Percentiles rank a stretch among this genome's conserved stretches.
These are phyloP conservation scores for Brienomyrus longianalis DNA, from an alignment of 2,113 vertebrate genomes.

Conservation along the genomic window DNA sequence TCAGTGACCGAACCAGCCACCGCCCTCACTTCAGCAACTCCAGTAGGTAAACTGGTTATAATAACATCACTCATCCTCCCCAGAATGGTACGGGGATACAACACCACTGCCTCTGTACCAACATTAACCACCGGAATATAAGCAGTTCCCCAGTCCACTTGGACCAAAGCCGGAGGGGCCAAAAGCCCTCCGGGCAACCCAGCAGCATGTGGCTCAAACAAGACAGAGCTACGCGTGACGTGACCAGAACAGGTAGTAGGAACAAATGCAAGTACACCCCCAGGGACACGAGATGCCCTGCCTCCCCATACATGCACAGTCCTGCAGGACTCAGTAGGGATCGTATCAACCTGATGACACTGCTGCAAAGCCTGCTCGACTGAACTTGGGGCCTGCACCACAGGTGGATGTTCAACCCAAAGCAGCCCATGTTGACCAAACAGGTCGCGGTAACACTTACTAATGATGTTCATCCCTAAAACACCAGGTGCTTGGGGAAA, in stretches of 20 bases:
- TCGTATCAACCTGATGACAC: no score
- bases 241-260: not conserved
- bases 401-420: not conserved
- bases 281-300: not conserved
- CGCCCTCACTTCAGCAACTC: no score
- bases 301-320: not conserved
- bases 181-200: not conserved
- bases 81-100: no score
- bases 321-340: no score
- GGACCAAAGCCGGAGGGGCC: not conserved
- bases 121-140: slow-evolving; percentile 15
- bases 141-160: not conserved
- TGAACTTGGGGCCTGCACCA: not conserved
- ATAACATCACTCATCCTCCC: no score
- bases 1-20: no score
- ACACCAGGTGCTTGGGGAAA: not conserved
- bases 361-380: no score
- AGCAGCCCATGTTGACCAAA: slow-evolving; percentile 18
- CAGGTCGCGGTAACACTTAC: slow-evolving; percentile 1
- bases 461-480: slow-evolving; percentile 15
- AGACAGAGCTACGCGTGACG: no score
- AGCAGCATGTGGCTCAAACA: not conserved
- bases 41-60: slow-evolving; percentile 5
- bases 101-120: not conserved
- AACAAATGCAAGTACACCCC: slow-evolving; percentile 2